Conservation (phyloP, 2,113 vertebrate species). For the Zosterops borbonicus region DNA sequence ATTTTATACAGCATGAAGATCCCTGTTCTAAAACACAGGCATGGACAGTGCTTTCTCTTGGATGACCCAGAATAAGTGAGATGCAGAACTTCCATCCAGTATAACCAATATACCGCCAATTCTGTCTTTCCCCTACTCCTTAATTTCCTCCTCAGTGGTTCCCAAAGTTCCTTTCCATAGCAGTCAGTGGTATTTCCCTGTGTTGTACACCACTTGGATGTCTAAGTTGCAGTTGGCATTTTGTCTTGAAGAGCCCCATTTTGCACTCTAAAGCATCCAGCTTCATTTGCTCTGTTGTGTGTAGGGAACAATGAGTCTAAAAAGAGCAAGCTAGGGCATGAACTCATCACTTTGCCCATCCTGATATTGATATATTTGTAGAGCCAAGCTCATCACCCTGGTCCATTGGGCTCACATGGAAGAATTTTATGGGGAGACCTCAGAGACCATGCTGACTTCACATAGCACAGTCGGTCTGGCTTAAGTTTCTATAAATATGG, state of each 20-base stretch:
- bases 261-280: background rate
- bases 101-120: background rate
- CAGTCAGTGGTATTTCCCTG: background rate
- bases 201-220: background rate
- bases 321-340: background rate
- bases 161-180: background rate
- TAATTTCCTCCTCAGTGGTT: background rate
- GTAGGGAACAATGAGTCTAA: accelerated
- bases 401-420: accelerated
- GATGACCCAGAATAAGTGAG: background rate
- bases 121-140: background rate
- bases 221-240: background rate
- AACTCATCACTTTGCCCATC: background rate
- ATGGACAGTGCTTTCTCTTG: background rate
- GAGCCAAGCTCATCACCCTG: background rate
- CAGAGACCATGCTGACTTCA: background rate
- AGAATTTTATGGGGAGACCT: accelerated
- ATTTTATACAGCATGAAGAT: background rate
- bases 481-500: background rate
- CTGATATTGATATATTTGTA: background rate
- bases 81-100: background rate
- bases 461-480: background rate
- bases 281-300: background rate
- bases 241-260: background rate
- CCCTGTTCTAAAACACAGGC: background rate